Evolutionary conservation across 2,113 vertebrate species (phyloP).

Genomic region (Galeopterus variegatus): DNA sequence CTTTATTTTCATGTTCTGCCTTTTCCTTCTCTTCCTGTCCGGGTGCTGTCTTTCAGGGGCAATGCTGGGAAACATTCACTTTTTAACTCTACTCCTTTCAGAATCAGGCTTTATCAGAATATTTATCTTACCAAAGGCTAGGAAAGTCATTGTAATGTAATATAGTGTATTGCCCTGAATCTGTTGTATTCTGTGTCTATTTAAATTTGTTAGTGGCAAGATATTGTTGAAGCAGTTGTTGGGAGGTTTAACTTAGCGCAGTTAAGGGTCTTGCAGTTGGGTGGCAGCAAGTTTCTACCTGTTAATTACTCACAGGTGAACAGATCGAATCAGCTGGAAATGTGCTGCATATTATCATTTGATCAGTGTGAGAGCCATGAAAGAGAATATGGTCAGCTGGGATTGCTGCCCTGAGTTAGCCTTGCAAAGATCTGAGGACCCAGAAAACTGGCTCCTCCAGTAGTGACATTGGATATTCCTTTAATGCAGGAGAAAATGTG

Average conservation of each 20-base stretch:
- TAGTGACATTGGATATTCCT: background rate
- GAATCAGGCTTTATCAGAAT: background rate
- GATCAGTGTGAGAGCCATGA: background rate
- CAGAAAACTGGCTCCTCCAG: background rate
- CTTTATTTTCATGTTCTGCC: background rate
- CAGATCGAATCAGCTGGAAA: background rate
- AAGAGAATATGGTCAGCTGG: background rate
- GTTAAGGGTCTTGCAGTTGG: background rate
- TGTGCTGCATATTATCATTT: background rate
- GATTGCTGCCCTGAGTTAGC: background rate
- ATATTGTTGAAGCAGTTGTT: background rate
- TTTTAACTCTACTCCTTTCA: slow-evolving; percentile 10
- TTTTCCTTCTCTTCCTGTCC: slow-evolving; percentile 53
- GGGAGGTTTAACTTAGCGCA: background rate
- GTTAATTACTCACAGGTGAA: slow-evolving; percentile 11
- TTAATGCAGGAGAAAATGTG: background rate
- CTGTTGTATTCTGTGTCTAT: background rate
- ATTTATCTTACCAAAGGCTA: background rate
- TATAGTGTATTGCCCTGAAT: background rate
- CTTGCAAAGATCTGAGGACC: background rate
- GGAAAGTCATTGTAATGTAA: background rate
- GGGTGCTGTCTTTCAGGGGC: slow-evolving; percentile 52
- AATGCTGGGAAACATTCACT: background rate
- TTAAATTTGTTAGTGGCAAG: background rate
- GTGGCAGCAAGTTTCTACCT: background rate